Evolutionary conservation across 1,140 invertebrate species (phyloP).

Genomic region (Heliconius eleuchia): DNA sequence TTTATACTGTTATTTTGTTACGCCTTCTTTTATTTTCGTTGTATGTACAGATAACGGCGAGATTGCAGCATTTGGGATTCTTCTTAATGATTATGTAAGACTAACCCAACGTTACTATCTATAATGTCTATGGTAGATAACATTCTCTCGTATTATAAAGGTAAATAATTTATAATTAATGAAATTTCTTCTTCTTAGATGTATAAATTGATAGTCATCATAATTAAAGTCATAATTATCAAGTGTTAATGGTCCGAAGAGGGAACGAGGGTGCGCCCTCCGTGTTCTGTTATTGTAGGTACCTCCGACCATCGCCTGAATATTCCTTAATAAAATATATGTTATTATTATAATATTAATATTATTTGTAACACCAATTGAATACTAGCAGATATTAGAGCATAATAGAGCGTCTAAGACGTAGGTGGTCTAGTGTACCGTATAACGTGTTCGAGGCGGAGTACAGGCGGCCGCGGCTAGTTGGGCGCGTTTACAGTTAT

Average conservation of each 20-base stretch:
- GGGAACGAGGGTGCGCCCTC: neutral
- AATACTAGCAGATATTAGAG: too few relatives aligned
- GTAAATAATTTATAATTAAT: neutral
- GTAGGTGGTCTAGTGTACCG: neutral
- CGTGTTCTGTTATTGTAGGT: neutral
- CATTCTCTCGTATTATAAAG: too few relatives aligned
- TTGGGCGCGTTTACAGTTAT: constrained; percentile 30
- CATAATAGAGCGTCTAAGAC: neutral
- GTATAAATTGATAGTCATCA: neutral
- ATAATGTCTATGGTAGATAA: neutral
- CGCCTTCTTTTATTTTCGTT: constrained; percentile 16
- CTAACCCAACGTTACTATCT: neutral
- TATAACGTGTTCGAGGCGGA: neutral
- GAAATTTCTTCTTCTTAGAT: neutral
- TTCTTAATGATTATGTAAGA: neutral
- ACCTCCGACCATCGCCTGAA: neutral
- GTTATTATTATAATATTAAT: too few relatives aligned
- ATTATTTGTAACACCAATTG: too few relatives aligned
- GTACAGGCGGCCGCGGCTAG: neutral
- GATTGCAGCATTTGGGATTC: neutral
- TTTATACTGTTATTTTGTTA: constrained; percentile 18
- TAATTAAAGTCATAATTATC: neutral
- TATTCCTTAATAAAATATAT: too few relatives aligned
- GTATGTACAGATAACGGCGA: neutral
- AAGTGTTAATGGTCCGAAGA: neutral